phyloP scores from a whole-genome alignment of 2,888 invertebrate species.

The Marasmarcha lunaedactyla region DNA sequence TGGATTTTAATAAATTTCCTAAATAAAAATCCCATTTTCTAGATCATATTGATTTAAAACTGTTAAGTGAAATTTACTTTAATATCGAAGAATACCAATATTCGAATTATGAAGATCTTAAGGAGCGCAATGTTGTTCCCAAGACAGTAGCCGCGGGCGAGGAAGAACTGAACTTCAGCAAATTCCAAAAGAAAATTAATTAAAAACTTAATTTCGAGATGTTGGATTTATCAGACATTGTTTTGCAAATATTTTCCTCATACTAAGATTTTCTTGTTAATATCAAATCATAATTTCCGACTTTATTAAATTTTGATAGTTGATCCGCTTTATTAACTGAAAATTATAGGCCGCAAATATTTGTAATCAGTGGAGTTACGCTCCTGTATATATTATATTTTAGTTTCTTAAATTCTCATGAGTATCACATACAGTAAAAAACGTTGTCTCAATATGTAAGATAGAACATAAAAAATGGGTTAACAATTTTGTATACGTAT shows the following conservation, averaged over 20 bases:
- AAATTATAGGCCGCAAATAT: too few species aligned
- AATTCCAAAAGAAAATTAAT: constrained; percentile 51
- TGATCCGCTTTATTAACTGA: too few species aligned
- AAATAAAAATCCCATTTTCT: too few species aligned
- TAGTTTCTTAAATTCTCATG: too few species aligned
- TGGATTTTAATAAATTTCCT: too few species aligned
- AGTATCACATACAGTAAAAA: too few species aligned
- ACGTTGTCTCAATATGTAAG: too few species aligned
- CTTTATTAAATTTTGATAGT: background rate
- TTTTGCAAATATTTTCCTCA: constrained; percentile 22
- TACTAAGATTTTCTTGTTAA: constrained; percentile 14
- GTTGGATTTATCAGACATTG: constrained; percentile 38
- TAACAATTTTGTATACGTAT: too few species aligned
- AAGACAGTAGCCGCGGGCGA: constrained; percentile 26
- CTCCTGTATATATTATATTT: too few species aligned
- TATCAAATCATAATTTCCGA: constrained; percentile 20
- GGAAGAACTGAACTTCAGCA: constrained; percentile 30
- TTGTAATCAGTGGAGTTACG: too few species aligned
- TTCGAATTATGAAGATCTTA: constrained; percentile 26
- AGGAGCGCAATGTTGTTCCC: constrained; percentile 26
- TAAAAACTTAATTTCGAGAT: constrained; percentile 50
- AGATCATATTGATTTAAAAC: too few species aligned
- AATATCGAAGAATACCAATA: constrained; percentile 19
- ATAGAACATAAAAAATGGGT: too few species aligned
- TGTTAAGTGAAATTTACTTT: background rate